phyloP scores from a whole-genome alignment of 2,797 vertebrate genomes.

The Todus mexicanus region DNA sequence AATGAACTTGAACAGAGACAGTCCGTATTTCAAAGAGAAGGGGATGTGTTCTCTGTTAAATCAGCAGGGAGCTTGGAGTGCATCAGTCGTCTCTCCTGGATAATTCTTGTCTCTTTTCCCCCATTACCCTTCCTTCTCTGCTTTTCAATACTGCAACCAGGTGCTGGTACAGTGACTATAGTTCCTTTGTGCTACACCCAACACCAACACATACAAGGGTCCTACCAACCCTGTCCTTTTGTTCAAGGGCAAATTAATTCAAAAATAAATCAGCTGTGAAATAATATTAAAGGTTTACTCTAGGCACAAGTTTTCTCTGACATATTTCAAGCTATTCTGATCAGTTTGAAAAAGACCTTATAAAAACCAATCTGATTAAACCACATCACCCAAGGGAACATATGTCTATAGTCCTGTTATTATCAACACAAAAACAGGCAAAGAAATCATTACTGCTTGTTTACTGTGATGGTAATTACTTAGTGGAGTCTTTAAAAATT shows the following conservation, averaged over 20 bases:
- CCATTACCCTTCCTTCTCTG: not conserved
- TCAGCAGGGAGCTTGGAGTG: not conserved
- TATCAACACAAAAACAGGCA: not conserved
- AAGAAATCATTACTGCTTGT: not conserved
- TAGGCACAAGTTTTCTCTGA: not conserved
- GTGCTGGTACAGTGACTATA: not conserved
- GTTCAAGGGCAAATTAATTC: constrained; percentile 14
- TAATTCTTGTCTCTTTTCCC: not conserved
- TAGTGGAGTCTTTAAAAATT: not conserved
- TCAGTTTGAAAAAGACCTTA: constrained; percentile 43
- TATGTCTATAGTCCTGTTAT: not conserved
- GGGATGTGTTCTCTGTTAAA: not conserved
- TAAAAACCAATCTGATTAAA: constrained; percentile 37
- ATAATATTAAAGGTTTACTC: constrained; percentile 29
- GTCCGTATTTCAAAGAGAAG: not conserved
- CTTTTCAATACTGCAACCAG: not conserved
- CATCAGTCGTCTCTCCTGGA: not conserved
- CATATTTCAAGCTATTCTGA: constrained; percentile 31
- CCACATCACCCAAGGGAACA: not conserved
- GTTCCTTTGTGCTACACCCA: not conserved
- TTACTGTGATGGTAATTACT: not conserved
- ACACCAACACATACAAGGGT: not conserved
- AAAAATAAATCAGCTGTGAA: constrained; percentile 34
- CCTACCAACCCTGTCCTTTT: not conserved
- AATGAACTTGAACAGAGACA: not conserved